These are phyloP conservation scores for Aphelocoma coerulescens DNA, from an alignment of 2,113 vertebrate species.

Conservation along the genomic window DNA sequence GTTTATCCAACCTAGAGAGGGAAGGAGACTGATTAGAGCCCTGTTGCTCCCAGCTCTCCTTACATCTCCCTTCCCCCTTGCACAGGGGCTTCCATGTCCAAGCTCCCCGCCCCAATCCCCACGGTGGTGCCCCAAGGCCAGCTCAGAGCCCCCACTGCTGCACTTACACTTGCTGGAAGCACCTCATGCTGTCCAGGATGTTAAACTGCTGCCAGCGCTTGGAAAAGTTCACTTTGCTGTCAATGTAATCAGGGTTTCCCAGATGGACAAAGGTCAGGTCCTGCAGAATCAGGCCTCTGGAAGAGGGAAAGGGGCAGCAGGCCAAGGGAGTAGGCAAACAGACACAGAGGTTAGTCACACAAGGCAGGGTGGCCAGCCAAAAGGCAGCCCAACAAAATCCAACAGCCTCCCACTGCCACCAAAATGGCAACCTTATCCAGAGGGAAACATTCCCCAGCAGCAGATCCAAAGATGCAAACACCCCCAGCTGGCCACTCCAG, in stretches of 20 bases:
- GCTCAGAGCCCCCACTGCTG: background rate
- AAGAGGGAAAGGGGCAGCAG: background rate
- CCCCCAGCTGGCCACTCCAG: background rate
- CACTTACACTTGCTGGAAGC: slow-evolving; percentile 98
- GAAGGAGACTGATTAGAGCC: background rate
- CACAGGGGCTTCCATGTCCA: background rate
- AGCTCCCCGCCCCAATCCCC: background rate
- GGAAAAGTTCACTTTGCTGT: slow-evolving; percentile 97
- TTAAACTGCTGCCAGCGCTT: slow-evolving; percentile 99
- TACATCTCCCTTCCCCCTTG: background rate
- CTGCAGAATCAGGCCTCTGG: slow-evolving; percentile 94
- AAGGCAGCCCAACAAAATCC: background rate
- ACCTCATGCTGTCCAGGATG: slow-evolving; percentile 98
- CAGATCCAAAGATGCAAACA: background rate
- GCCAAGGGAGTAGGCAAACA: slow-evolving; percentile 22
- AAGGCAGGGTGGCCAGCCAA: background rate
- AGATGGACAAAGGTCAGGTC: slow-evolving; percentile 97
- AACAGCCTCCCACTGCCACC: background rate
- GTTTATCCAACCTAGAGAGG: background rate
- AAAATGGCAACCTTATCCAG: background rate
- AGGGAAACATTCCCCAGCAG: background rate
- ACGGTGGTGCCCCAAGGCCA: rapidly evolving
- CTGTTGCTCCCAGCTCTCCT: background rate
- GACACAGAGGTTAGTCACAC: background rate
- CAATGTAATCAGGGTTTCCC: slow-evolving; percentile 95